phyloP scores from a whole-genome alignment of 1,140 invertebrate genomes.

The Thaumatotibia leucotreta region DNA sequence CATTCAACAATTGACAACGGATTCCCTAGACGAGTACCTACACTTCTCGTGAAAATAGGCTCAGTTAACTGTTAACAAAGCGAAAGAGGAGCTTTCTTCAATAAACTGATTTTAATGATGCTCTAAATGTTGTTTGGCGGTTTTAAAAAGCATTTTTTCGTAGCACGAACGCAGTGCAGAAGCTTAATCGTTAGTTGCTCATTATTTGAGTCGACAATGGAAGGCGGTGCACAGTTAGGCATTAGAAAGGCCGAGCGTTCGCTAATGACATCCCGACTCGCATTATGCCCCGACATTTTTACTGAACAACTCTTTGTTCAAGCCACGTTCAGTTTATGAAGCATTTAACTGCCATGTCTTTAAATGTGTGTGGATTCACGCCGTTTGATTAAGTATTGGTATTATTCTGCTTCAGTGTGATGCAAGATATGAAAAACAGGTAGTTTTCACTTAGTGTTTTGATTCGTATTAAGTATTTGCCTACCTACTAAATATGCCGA shows the following conservation, averaged over 20 bases:
- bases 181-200: constrained; percentile 63
- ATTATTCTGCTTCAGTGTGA: not conserved
- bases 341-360: constrained; percentile 3
- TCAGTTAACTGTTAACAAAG: not conserved
- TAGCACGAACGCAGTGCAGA: constrained; percentile 33
- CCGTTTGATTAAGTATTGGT: constrained; percentile 1
- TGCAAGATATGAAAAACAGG: no score
- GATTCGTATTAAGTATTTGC: no score
- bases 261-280: constrained; percentile 62
- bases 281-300: constrained; percentile 44
- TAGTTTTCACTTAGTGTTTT: no score
- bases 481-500: no score
- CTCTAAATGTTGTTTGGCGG: constrained; percentile 21
- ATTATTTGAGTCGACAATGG: constrained; percentile 65
- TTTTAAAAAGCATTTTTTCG: constrained; percentile 41
- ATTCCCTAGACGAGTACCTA: not conserved
- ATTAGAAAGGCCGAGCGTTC: constrained; percentile 66
- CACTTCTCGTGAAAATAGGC: not conserved
- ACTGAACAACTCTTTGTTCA: constrained; percentile 59
- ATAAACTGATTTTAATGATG: constrained; percentile 14
- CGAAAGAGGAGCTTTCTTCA: constrained; percentile 3
- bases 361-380: constrained; percentile 7
- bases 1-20: not conserved
- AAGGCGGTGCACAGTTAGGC: constrained; percentile 63
- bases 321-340: constrained; percentile 35